Conservation (phyloP, 2,797 vertebrate species). For the Chrosomus eos region DNA sequence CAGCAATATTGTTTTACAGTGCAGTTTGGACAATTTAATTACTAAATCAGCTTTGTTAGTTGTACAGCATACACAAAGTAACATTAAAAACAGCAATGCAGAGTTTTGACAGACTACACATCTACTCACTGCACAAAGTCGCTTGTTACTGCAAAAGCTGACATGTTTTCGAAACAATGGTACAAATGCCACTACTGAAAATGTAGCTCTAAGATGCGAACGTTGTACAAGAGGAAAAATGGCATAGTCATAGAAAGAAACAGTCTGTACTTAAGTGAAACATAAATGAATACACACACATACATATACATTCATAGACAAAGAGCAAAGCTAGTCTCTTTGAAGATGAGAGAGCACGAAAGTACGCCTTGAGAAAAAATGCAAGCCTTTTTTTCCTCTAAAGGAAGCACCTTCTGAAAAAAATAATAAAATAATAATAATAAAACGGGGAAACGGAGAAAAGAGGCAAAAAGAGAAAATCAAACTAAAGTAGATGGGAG, state of each 20-base stretch:
- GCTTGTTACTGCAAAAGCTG: neutral
- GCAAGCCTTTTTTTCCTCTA: constrained; percentile 7
- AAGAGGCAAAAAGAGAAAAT: constrained; percentile 20
- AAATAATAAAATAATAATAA: neutral
- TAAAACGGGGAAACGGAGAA: neutral
- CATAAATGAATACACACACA: neutral
- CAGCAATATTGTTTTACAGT: too few species aligned
- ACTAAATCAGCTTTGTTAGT: neutral
- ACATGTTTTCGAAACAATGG: neutral
- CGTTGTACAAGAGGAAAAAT: neutral
- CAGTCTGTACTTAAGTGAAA: constrained; percentile 5
- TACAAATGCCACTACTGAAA: neutral
- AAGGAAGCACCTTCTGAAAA: constrained; percentile 26
- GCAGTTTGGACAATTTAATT: neutral
- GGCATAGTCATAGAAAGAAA: neutral
- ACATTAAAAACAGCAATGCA: neutral
- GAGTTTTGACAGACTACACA: too few species aligned
- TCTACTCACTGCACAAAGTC: neutral
- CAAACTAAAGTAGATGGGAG: constrained; percentile 47
- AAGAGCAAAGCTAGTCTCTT: constrained; percentile 22
- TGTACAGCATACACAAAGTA: neutral
- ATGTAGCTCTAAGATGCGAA: neutral
- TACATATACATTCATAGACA: neutral
- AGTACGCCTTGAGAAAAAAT: constrained; percentile 16
- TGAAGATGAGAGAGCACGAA: constrained; percentile 25